These are phyloP conservation scores for Phrynocephalus forsythii DNA, from an alignment of 2,797 vertebrate genomes.

Conservation along the genomic window DNA sequence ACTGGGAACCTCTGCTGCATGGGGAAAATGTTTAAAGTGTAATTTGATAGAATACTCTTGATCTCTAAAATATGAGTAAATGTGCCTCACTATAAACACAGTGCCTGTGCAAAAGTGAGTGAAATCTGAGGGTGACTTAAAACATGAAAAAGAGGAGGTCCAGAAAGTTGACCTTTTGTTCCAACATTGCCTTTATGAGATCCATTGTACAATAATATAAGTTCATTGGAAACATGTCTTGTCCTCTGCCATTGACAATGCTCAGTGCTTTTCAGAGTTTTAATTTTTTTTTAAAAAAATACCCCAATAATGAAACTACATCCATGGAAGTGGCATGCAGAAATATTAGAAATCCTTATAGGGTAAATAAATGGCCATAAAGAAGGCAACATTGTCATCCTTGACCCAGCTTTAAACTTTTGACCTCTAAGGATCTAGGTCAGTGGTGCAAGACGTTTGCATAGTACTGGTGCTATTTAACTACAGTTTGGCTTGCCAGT, in stretches of 20 bases:
- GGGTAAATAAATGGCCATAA: background rate
- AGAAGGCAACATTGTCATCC: background rate
- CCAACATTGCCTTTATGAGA: background rate
- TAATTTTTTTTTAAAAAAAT: background rate
- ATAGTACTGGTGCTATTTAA: background rate
- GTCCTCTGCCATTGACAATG: background rate
- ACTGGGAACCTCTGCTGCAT: too few relatives aligned
- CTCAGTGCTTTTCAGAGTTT: background rate
- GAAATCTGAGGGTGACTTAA: background rate
- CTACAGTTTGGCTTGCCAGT: background rate
- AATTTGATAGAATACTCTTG: background rate
- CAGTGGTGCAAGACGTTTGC: background rate
- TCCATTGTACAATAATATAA: background rate
- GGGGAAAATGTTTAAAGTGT: background rate
- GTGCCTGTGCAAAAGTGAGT: background rate
- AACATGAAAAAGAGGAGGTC: background rate
- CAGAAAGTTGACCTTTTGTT: constrained; percentile 8
- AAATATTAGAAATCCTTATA: background rate
- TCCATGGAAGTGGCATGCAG: background rate
- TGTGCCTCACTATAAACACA: background rate
- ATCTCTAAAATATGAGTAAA: background rate
- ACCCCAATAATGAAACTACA: background rate
- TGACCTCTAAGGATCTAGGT: fast-evolving
- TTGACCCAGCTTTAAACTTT: constrained; percentile 1
- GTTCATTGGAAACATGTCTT: background rate